phyloP scores from a whole-genome alignment of 1,140 invertebrate genomes.

The Papilio glaucus region DNA sequence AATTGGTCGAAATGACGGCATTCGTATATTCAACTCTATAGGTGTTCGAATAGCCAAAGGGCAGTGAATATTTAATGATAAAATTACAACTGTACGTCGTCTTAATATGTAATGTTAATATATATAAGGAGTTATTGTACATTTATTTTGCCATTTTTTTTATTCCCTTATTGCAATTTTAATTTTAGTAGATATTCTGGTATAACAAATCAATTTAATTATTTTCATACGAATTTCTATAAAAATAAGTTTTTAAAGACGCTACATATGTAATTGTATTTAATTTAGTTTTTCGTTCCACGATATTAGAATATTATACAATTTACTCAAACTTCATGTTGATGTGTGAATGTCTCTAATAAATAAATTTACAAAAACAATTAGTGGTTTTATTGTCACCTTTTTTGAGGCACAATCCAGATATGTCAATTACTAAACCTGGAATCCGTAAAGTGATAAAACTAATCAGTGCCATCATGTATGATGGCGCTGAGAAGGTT shows the following conservation, averaged over 20 bases:
- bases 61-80: constrained; percentile 17
- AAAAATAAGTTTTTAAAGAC: constrained; percentile 20
- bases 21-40: constrained; percentile 5
- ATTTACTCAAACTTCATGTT: constrained; percentile 63
- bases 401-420: background rate
- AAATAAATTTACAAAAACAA: constrained; percentile 79
- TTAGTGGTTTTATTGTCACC: constrained; percentile 46
- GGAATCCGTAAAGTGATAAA: too few species aligned
- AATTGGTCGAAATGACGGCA: background rate
- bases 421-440: too few species aligned
- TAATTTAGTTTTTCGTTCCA: constrained; percentile 30
- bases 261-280: constrained; percentile 23
- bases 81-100: constrained; percentile 10
- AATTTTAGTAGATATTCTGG: background rate
- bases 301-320: constrained; percentile 34
- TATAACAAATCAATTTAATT: background rate
- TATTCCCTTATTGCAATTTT: constrained; percentile 10
- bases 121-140: constrained; percentile 6
- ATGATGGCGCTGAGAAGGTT: too few species aligned
- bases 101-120: constrained; percentile 17
- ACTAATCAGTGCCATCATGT: too few species aligned
- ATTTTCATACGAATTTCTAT: constrained; percentile 16
- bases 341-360: constrained; percentile 85
- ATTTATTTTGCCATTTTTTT: constrained; percentile 22
- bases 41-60: background rate